Evolutionary conservation across 2,888 invertebrate genomes (phyloP), one percentile per base, ranked within the genome.

Genomic region (Acronicta alni): DNA sequence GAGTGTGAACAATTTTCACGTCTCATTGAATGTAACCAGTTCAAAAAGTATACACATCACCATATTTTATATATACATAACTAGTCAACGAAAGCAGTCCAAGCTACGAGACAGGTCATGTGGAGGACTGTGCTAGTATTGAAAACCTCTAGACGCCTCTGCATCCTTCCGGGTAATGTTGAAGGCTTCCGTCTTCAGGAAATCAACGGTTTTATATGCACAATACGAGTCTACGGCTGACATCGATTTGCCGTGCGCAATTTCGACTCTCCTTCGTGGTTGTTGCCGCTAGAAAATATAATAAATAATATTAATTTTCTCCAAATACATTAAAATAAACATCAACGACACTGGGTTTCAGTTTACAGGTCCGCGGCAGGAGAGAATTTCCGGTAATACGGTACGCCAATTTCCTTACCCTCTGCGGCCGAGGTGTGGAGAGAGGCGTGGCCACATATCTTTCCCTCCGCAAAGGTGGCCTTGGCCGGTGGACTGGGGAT

Each of bases 121-220:
- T 12, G 30, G 30, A 12, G 12, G 30, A 4, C 23, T 2, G 3
- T 73, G 60, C 56, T 77, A 75, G 52, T 60, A 51, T 37, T 75
- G 77, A 30, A 55, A 56, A 7, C 55, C 61, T 30, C 97, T 90
- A 35, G 96, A 96, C 65, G 96, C 96, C 84, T 97, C 97, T 0
- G 97, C 96, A 82, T 97, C 96, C 84, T 97, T 96, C 51, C 97
- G 95, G 37, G 97, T 98, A 62, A 97, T 96, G 89, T 97, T 98
- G 83, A 99, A 98, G 7, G 98, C 99, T 86, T 98, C 97, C 0
- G 99, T 99, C 94, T 98, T 99, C 51, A 98, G 94, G 92, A 99
- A 99, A 92, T 99, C 99, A 0, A 99, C 98, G 1, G 97, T 97
- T 87, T 98, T 98, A 89, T 99, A 99, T 9, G 97, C 97, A 0